Conservation (phyloP, 1,140 invertebrate genomes). For the Achatina immaculata region DNA sequence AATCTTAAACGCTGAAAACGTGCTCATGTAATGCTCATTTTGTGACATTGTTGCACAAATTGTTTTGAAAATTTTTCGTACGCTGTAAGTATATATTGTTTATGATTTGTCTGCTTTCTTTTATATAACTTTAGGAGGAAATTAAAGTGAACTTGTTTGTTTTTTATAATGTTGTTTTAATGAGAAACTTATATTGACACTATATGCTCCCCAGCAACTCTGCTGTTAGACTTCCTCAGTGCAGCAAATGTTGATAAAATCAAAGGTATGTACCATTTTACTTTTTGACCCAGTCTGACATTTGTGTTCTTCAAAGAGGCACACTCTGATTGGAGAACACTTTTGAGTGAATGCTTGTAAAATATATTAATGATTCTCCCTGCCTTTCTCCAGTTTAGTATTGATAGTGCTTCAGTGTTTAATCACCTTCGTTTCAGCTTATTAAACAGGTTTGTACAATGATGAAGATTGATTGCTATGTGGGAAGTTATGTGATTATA, state of each 20-base stretch:
- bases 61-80: too few species aligned
- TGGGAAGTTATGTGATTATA: background rate
- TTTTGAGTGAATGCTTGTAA: background rate
- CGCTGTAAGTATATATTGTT: background rate
- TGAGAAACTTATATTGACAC: background rate
- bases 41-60: too few species aligned
- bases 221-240: constrained; percentile 16
- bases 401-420: background rate
- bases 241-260: background rate
- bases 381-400: background rate
- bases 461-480: background rate
- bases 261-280: constrained; percentile 14
- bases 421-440: background rate
- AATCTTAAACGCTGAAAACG: too few species aligned
- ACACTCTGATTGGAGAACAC: background rate
- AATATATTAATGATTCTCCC: background rate
- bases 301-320: background rate
- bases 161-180: background rate
- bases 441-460: background rate
- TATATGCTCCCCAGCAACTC: constrained; percentile 19
- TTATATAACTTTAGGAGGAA: background rate
- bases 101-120: background rate
- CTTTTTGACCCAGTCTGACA: background rate
- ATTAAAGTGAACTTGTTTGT: background rate
- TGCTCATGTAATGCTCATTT: too few species aligned